Evolutionary conservation across 2,797 vertebrate genomes (phyloP), one percentile per base, ranked within the genome.

Genomic region (Sitta carolinensis): DNA sequence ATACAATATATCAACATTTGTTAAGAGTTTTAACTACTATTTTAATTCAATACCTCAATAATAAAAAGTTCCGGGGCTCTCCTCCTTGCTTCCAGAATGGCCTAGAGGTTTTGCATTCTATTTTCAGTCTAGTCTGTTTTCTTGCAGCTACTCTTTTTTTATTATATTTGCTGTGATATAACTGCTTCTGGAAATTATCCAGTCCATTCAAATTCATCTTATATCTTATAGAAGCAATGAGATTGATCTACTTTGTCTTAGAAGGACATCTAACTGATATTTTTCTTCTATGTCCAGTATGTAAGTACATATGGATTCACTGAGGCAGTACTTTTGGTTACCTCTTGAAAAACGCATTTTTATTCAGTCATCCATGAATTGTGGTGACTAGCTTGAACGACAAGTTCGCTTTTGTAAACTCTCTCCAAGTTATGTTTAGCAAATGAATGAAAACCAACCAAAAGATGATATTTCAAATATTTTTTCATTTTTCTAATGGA

Each of bases 161-260:
- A 42, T 75, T 80, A 18, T 6, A 79, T 91, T 42, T 95, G 5
- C 18, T 93, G 34, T 75, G 52, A 91, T 85, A 22, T 38, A 85
- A 83, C 76, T 89, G 21, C 57, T 94, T 82, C 87, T 89, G 76
- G 82, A 95, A 93, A 85, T 80, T 87, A 67, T 62, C n/a, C n/a
- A 17, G 36, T 48, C 64, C 83, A 16, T 83, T 93, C 70, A 74
- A 59, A 93, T 90, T 81, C 51, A 80, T 92, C n/a, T 67, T 80
- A 2, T n/a, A 52, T 50, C 17, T 85, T 63, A 50, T 8, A 40
- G 62, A 77, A 72, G 27, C 6, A 62, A 48, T 34, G 64, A 91
- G 48, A 75, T 75, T 87, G 30, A 89, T 95, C 57, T 77, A 64
- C 29, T 89, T 78, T 90, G 78, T 67, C 84, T 83, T 68, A 78